These are phyloP conservation scores for Pseudochromis fuscus DNA, from an alignment of 2,797 vertebrate genomes.

Conservation along the genomic window DNA sequence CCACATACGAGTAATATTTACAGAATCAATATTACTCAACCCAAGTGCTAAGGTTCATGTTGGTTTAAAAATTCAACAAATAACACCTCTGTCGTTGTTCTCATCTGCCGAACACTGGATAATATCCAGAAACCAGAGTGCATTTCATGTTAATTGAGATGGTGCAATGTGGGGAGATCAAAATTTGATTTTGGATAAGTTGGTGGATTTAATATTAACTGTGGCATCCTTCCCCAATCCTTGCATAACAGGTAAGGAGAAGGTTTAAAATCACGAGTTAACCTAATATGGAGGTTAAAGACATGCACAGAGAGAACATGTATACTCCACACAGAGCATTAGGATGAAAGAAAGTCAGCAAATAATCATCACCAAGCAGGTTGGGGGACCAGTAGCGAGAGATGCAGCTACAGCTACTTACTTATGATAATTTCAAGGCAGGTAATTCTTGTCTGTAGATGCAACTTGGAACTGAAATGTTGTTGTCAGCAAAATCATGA, in stretches of 20 bases:
- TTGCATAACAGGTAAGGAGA: background rate
- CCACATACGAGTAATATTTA: conserved; percentile 39
- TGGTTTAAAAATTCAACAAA: conserved; percentile 38
- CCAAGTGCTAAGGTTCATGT: conserved; percentile 60
- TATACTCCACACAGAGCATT: background rate
- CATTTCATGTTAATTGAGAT: background rate
- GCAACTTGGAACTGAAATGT: no score
- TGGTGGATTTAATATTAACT: background rate
- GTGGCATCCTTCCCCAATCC: background rate
- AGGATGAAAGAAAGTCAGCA: no score
- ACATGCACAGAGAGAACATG: no score
- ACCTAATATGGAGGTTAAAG: background rate
- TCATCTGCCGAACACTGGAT: conserved; percentile 31
- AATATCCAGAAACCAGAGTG: background rate
- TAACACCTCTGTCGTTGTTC: conserved; percentile 30
- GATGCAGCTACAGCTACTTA: no score
- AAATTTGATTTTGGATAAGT: background rate
- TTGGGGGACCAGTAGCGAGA: no score
- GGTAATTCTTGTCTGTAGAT: no score
- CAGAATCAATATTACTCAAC: conserved; percentile 74
- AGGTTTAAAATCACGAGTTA: background rate
- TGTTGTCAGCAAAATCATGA: no score
- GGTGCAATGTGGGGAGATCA: conserved; percentile 9
- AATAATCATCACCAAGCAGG: no score
- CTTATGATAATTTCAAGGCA: no score